Conservation (phyloP, 64 coral and sea anemone species). For the Anthopleura sola region DNA sequence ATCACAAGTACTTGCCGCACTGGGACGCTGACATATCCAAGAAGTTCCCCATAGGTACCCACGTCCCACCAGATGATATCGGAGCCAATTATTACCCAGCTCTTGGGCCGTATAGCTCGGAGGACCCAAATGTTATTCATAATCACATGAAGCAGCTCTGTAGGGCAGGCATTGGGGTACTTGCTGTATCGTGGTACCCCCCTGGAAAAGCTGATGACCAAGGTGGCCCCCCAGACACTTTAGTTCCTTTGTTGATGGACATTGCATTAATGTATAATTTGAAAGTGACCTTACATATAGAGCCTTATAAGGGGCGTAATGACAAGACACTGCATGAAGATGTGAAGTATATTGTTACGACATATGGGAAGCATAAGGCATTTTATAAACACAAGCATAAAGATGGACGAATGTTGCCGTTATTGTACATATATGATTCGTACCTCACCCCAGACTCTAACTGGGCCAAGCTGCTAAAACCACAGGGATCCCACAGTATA, state of each 20-base stretch:
- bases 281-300: conserved; percentile 83
- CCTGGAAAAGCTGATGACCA: conserved; percentile 76
- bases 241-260: conserved; percentile 60
- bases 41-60: conserved; percentile 46
- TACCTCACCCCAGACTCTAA: conserved; percentile 74
- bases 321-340: conserved; percentile 84
- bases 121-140: conserved; percentile 60
- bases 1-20: conserved; percentile 80
- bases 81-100: conserved; percentile 93
- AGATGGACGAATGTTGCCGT: conserved; percentile 65
- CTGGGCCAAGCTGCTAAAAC: conserved; percentile 78
- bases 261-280: conserved; percentile 63
- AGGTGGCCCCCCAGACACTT: conserved; percentile 65
- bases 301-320: conserved; percentile 82
- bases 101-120: conserved; percentile 87
- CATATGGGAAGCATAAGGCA: conserved; percentile 69
- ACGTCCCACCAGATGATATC: conserved; percentile 84
- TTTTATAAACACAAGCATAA: conserved; percentile 87
- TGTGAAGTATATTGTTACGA: conserved; percentile 80
- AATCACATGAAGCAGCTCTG: conserved; percentile 92
- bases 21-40: conserved; percentile 68
- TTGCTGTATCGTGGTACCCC: conserved; percentile 95
- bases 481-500: conserved; percentile 75
- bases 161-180: conserved; percentile 73
- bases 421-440: conserved; percentile 95